These are phyloP conservation scores for Procavia capensis DNA, from an alignment of 2,113 vertebrate genomes.

Conservation along the genomic window DNA sequence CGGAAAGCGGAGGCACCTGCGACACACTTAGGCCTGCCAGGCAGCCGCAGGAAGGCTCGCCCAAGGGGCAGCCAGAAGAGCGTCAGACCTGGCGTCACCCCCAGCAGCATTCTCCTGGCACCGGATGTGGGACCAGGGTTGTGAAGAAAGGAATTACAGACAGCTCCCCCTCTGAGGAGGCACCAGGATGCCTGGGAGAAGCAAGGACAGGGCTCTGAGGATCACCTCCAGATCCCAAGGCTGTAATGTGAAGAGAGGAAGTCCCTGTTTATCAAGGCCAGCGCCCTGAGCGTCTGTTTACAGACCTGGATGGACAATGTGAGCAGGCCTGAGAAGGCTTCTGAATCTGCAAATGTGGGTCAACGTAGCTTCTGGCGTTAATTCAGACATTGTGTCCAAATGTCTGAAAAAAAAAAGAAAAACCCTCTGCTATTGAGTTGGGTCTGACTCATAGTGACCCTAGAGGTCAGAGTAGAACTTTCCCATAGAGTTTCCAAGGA, in stretches of 20 bases:
- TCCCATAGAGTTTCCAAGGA: no score
- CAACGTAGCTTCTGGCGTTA: not conserved
- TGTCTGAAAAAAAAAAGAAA: no score
- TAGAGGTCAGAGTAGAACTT: no score
- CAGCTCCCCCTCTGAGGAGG: not conserved
- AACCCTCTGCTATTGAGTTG: no score
- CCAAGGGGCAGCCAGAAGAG: not conserved
- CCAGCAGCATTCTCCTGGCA: not conserved
- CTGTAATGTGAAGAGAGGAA: constrained; percentile 53
- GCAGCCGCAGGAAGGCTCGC: accelerated
- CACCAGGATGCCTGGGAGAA: not conserved
- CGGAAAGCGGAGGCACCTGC: not conserved
- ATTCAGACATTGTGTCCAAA: no score
- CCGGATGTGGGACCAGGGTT: not conserved
- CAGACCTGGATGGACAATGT: constrained; percentile 19
- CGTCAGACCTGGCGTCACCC: not conserved
- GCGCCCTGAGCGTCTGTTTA: constrained; percentile 36
- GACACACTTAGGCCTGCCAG: accelerated
- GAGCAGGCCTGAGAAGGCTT: not conserved
- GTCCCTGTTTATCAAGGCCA: constrained; percentile 29
- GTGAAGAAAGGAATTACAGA: not conserved
- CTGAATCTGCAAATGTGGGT: not conserved
- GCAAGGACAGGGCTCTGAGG: not conserved
- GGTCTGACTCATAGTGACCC: no score
- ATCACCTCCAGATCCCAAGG: not conserved